Percentiles rank a stretch among this genome's conserved stretches.
Evolutionary conservation across 1,140 invertebrate species (phyloP).

Genomic region (Asobara japonica): DNA sequence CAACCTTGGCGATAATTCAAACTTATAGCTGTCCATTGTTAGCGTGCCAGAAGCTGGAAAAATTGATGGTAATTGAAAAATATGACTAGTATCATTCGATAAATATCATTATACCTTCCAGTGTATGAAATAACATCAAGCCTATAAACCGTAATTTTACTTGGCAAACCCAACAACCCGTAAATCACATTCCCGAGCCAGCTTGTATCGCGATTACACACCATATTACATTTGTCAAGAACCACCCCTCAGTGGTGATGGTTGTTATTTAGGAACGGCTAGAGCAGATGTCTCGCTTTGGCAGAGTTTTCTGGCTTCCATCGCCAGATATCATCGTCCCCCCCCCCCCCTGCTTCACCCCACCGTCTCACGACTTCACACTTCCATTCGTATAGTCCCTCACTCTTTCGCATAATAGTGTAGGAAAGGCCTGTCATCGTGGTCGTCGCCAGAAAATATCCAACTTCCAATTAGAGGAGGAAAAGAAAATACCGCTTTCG

Average conservation of each 20-base stretch:
- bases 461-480: conserved; percentile 1
- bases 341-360: background rate
- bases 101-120: background rate
- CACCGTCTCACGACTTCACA: background rate
- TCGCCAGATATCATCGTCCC: conserved; percentile 13
- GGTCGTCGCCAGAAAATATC: conserved; percentile 12
- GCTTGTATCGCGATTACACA: conserved; percentile 61
- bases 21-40: background rate
- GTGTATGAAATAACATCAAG: background rate
- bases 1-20: background rate
- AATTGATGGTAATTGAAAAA: background rate
- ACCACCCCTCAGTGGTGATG: conserved; percentile 16
- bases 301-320: conserved; percentile 59
- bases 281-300: conserved; percentile 60
- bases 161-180: conserved; percentile 53
- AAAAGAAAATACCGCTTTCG: background rate
- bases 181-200: conserved; percentile 54
- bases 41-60: background rate
- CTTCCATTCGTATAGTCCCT: background rate
- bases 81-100: background rate
- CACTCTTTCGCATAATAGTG: background rate
- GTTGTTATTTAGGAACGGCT: conserved; percentile 56
- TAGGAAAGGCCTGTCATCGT: background rate
- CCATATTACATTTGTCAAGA: conserved; percentile 63
- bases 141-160: conserved; percentile 40